Conservation (phyloP, 2,113 vertebrate genomes). For the Holacanthus passer region DNA sequence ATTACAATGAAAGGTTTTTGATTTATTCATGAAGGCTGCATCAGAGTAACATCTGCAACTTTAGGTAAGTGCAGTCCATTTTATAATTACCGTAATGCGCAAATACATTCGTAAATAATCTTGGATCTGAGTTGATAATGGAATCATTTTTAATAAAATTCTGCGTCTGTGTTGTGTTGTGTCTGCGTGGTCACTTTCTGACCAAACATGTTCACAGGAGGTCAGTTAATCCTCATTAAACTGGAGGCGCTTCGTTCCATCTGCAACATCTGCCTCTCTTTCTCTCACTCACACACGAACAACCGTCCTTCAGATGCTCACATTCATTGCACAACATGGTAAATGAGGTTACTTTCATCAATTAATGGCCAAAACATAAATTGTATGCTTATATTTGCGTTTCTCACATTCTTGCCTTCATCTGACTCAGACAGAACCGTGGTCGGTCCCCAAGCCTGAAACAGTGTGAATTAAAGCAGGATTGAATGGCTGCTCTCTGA, state of each 20-base stretch:
- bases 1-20: not conserved
- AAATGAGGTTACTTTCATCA: not conserved
- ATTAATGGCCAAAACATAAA: not conserved
- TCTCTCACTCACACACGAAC: constrained; percentile 1
- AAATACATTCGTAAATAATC: constrained; percentile 14
- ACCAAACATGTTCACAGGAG: constrained; percentile 21
- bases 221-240: constrained; percentile 57
- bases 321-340: not conserved
- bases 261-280: constrained; percentile 56
- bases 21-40: constrained; percentile 30
- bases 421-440: not conserved
- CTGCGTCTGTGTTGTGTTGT: not conserved
- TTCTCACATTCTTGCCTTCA: not conserved
- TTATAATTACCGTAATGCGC: constrained; percentile 11
- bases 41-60: constrained; percentile 22
- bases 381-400: not conserved
- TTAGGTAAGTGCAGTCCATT: not conserved
- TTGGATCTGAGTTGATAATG: constrained; percentile 9
- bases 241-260: constrained; percentile 26
- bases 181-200: constrained; percentile 31
- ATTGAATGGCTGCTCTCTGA: constrained; percentile 36
- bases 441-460: not conserved
- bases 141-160: constrained; percentile 19
- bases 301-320: not conserved
- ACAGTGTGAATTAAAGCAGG: constrained; percentile 31